A percentile compares a stretch with the other conserved stretches of the same genome.
These are phyloP conservation scores for Chrosomus eos DNA, from an alignment of 2,797 vertebrate species.

Conservation along the genomic window DNA sequence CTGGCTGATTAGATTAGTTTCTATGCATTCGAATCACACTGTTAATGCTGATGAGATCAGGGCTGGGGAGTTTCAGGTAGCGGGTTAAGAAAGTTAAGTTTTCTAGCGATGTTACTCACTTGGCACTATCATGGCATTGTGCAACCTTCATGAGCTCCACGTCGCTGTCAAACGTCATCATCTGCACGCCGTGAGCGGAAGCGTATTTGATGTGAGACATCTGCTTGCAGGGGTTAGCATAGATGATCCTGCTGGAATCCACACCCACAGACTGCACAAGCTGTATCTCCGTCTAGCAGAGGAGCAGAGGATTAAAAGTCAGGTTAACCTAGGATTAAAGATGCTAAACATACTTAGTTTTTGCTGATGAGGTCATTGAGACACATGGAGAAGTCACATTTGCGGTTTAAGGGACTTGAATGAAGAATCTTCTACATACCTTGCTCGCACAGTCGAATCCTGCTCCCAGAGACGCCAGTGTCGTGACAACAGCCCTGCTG, in stretches of 20 bases:
- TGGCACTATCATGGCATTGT: slow-evolving; percentile 90
- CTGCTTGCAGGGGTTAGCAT: slow-evolving; percentile 98
- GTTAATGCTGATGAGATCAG: too few species aligned
- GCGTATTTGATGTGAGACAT: slow-evolving; percentile 98
- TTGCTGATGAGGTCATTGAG: neutral
- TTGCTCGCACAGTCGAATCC: slow-evolving; percentile 99
- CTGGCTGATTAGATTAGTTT: too few species aligned
- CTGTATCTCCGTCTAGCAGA: slow-evolving; percentile 90
- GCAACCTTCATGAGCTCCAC: slow-evolving; percentile 96
- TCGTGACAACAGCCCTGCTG: slow-evolving; percentile 86
- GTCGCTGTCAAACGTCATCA: slow-evolving; percentile 99
- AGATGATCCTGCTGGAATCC: slow-evolving; percentile 91
- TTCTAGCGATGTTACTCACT: slow-evolving; percentile 79
- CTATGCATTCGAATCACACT: too few species aligned
- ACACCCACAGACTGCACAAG: slow-evolving; percentile 93
- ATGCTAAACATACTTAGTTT: neutral
- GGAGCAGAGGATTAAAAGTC: slow-evolving; percentile 38
- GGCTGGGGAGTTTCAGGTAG: too few species aligned
- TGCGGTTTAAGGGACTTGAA: neutral
- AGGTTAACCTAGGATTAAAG: slow-evolving; percentile 25
- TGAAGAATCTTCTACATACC: slow-evolving; percentile 71
- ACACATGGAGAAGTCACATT: neutral
- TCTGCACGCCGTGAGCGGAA: slow-evolving; percentile 90
- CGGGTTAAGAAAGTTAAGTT: too few species aligned
- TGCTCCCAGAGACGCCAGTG: slow-evolving; percentile 87